Conservation (phyloP, 2,113 vertebrate genomes). For the Tamias sibiricus region DNA sequence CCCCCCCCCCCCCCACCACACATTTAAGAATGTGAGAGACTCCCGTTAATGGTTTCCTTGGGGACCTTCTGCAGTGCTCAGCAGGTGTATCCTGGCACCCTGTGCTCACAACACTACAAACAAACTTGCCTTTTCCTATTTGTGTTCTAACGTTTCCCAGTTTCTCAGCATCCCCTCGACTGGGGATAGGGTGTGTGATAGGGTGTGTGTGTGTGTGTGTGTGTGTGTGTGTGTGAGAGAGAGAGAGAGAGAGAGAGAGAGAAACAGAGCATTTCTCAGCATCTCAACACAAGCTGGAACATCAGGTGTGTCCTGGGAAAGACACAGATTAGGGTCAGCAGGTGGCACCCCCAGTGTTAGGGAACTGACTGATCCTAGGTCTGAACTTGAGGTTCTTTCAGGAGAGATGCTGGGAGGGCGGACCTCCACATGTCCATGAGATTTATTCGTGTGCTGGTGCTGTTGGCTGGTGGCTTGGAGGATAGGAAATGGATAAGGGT, state of each 20-base stretch:
- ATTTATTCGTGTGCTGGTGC: not conserved
- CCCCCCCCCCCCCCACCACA: not conserved
- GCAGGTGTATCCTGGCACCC: constrained; percentile 73
- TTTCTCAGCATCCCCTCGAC: constrained; percentile 38
- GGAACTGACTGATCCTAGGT: not conserved
- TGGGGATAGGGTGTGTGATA: not conserved
- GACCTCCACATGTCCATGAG: not conserved
- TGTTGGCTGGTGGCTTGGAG: not conserved
- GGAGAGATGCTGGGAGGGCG: not conserved
- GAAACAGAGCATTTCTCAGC: not conserved
- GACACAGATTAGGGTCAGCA: not conserved
- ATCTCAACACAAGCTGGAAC: not conserved
- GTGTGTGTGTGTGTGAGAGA: too few species aligned
- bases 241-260: too few species aligned
- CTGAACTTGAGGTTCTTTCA: not conserved
- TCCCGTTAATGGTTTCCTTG: constrained; percentile 58
- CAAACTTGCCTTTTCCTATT: constrained; percentile 63
- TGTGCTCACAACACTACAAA: constrained; percentile 20
- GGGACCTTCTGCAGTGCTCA: constrained; percentile 67
- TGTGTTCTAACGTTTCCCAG: not conserved
- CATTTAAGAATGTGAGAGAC: constrained; percentile 23
- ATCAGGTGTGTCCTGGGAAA: constrained; percentile 16
- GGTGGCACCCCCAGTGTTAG: not conserved
- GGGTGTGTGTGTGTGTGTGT: too few species aligned
- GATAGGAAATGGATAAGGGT: not conserved